These are phyloP conservation scores for Sesamia inferens DNA, from an alignment of 2,888 invertebrate species.

Conservation along the genomic window DNA sequence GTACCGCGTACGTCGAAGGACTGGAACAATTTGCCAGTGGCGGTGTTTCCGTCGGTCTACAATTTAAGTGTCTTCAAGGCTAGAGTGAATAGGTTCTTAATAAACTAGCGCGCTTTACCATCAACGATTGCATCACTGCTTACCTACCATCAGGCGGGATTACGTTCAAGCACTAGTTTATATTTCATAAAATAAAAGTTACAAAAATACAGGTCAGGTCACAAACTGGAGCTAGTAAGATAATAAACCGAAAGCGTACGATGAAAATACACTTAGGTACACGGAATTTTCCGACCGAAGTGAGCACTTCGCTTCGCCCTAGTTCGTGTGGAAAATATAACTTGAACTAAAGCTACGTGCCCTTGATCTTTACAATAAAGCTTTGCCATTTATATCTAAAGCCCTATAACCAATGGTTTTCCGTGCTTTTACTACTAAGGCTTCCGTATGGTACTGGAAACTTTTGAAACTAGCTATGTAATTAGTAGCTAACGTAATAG, in stretches of 20 bases:
- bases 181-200: too few relatives aligned
- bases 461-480: not conserved
- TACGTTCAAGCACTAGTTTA: too few relatives aligned
- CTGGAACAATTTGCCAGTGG: too few relatives aligned
- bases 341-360: constrained; percentile 7
- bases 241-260: not conserved
- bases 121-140: too few relatives aligned
- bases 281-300: constrained; percentile 15
- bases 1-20: too few relatives aligned
- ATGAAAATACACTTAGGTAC: not conserved
- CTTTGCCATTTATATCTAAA: not conserved
- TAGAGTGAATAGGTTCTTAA: too few relatives aligned
- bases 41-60: too few relatives aligned
- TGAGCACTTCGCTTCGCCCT: not conserved
- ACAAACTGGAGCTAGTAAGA: not conserved
- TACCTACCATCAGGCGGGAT: too few relatives aligned
- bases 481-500: not conserved
- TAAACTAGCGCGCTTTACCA: too few relatives aligned
- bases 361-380: constrained; percentile 24
- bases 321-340: constrained; percentile 29
- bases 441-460: not conserved
- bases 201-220: too few relatives aligned
- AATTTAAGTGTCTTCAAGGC: too few relatives aligned
- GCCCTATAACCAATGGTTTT: not conserved
- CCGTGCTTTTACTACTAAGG: constrained; percentile 14